phyloP scores from a whole-genome alignment of 2,113 vertebrate species.

The Pomatorhinus ruficollis region DNA sequence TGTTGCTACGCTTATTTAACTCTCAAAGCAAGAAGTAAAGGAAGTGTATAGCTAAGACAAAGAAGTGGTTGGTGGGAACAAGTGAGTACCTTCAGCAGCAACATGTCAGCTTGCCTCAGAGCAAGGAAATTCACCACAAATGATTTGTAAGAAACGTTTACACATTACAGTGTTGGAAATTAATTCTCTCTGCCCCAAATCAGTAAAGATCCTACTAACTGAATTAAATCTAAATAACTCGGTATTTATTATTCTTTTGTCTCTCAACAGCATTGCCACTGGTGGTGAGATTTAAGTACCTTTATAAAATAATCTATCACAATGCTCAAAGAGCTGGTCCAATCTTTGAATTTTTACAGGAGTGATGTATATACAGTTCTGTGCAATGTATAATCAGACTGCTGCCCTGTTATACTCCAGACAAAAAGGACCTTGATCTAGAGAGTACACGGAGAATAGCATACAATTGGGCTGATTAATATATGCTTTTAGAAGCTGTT shows the following conservation, averaged over 20 bases:
- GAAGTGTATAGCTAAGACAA: background rate
- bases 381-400: background rate
- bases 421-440: background rate
- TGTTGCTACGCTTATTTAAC: background rate
- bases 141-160: background rate
- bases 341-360: background rate
- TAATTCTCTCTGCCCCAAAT: background rate
- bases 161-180: background rate
- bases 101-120: background rate
- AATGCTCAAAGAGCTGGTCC: background rate
- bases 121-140: background rate
- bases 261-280: background rate
- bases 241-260: background rate
- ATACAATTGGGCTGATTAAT: background rate
- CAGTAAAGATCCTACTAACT: background rate
- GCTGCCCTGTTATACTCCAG: background rate
- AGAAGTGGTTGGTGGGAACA: background rate
- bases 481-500: background rate
- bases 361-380: background rate
- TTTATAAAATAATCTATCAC: background rate
- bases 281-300: background rate
- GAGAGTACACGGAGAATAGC: background rate
- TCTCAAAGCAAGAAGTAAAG: background rate
- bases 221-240: background rate
- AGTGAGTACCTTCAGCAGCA: background rate